phyloP scores from a whole-genome alignment of 53 echinoderm and acorn worm species.

The Stichopus horrens region DNA sequence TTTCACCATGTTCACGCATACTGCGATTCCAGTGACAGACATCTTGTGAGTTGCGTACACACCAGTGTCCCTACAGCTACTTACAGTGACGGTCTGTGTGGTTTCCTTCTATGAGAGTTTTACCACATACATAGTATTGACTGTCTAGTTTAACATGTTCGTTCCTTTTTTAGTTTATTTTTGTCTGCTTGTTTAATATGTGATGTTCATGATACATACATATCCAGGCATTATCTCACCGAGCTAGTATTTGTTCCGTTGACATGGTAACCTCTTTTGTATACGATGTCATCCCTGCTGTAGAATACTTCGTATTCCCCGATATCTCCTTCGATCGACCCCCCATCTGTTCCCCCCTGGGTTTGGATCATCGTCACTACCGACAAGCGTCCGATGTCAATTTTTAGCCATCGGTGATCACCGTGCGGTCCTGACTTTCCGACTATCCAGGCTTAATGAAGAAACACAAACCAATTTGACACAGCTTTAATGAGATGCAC shows the following conservation, averaged over 20 bases:
- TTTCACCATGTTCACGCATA: too few relatives aligned
- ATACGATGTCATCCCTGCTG: constrained; percentile 75
- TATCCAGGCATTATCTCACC: not conserved
- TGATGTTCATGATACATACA: too few relatives aligned
- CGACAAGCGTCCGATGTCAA: constrained; percentile 71
- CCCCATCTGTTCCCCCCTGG: constrained; percentile 68
- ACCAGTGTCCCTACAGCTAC: too few relatives aligned
- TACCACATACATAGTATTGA: too few relatives aligned
- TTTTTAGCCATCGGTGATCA: constrained; percentile 67
- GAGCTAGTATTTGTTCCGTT: constrained; percentile 11
- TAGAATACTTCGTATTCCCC: constrained; percentile 70
- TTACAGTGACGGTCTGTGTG: too few relatives aligned
- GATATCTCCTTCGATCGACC: constrained; percentile 53
- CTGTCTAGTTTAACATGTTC: too few relatives aligned
- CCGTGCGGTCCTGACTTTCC: constrained; percentile 68
- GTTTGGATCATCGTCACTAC: constrained; percentile 60
- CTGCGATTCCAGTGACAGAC: too few relatives aligned
- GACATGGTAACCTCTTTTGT: constrained; percentile 49
- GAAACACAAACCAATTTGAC: not conserved
- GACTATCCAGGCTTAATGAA: constrained; percentile 63
- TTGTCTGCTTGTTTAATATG: too few relatives aligned
- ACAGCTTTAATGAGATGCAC: not conserved
- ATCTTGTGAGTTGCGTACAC: too few relatives aligned
- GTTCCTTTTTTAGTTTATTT: too few relatives aligned
- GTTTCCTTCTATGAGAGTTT: too few relatives aligned